Conservation (phyloP, 2,797 vertebrate genomes). For the Brachyalestes nurse region DNA sequence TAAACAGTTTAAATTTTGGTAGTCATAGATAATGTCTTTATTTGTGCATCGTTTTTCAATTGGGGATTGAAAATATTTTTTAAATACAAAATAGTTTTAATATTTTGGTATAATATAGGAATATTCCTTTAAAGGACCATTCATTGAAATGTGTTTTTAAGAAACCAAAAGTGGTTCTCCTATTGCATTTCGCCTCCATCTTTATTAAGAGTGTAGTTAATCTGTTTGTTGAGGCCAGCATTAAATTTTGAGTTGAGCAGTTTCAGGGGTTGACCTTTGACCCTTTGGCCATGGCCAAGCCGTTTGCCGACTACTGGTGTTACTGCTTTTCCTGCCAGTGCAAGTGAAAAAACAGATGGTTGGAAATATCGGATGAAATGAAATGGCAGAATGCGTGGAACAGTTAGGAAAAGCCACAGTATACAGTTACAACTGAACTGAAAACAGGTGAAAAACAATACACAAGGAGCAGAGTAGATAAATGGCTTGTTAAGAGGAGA, state of each 20-base stretch:
- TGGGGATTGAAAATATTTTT: too few relatives aligned
- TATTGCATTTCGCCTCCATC: not conserved
- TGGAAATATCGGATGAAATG: not conserved
- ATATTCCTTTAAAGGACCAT: too few relatives aligned
- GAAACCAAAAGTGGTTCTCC: not conserved
- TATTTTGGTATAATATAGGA: too few relatives aligned
- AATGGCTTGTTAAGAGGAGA: not conserved
- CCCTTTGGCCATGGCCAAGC: not conserved
- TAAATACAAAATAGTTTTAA: too few relatives aligned
- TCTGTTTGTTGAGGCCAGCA: slow-evolving; percentile 3
- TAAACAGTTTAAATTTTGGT: too few relatives aligned
- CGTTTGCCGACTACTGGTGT: slow-evolving; percentile 9
- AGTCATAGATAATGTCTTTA: too few relatives aligned
- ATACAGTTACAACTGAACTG: not conserved
- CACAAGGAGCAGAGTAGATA: not conserved
- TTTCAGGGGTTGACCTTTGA: not conserved
- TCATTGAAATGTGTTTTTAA: not conserved
- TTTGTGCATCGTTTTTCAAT: too few relatives aligned
- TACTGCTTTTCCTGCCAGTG: not conserved
- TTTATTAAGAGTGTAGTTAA: too few relatives aligned
- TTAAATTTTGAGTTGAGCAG: not conserved
- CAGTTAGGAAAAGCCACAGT: not conserved
- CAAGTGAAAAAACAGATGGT: not conserved
- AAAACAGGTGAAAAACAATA: not conserved
- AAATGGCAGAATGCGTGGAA: slow-evolving; percentile 11